Base-by-base conservation (phyloP, 2,797 vertebrate genomes). In the Neostethus bicornis region DNA sequence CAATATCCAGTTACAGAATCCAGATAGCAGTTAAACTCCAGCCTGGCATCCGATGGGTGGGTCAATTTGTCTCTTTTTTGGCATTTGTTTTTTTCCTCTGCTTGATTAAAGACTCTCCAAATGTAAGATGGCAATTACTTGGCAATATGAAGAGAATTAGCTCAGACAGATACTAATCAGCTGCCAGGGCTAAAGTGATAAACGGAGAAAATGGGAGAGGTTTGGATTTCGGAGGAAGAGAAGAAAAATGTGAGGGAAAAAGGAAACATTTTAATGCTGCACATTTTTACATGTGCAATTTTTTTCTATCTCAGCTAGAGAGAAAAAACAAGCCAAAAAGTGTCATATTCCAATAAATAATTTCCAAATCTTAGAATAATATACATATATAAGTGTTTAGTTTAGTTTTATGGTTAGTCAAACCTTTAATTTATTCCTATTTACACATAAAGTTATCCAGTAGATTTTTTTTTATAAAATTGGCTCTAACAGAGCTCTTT, bases 121-220 rank as follows among this genome's bases (percentile, higher is more conserved):
- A 61, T 53, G 1, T 32, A 23, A 35, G 13, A 46, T 20, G 11
- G 34, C 41, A 42, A 50, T 66, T 60, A 68, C 20, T 61, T 62
- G 16, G 13, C 41, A 39, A 14, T 43, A 28, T 64, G 28, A 50
- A 39, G 45, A 54, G 63, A 61, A 85, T 76, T 63, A 81, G 49
- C 51, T 53, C 61, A 60, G 64, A 77, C 61, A 75, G 75, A 55
- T 2, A 10, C 64, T 80, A 72, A 77, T 81, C 74, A 80, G 31
- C 72, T 70, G 49, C 50, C 55, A 56, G 47, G 38, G 29, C 44
- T 59, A 51, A 52, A 59, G 58, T 66, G 73, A 81, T 37, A 51
- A 70, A 70, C 26, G 23, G 54, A 61, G 23, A 23, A 61, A 57
- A 32, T 49, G 34, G 52, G 21, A 31, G 46, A 57, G 61, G 32